phyloP scores from a whole-genome alignment of 2,797 vertebrate genomes.

The Crenuchus spilurus region DNA sequence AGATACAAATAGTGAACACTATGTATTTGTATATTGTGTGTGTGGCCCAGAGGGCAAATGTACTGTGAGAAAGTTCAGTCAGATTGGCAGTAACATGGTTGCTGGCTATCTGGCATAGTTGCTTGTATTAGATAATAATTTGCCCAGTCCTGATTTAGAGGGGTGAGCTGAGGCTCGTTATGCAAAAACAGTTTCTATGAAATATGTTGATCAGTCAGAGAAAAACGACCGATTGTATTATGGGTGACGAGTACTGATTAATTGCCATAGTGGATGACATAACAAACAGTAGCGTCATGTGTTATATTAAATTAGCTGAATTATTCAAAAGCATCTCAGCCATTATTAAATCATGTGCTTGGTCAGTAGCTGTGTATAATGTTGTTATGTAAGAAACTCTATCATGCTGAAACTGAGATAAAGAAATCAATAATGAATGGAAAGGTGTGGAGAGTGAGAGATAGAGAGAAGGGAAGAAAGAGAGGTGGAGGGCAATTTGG shows the following conservation, averaged over 20 bases:
- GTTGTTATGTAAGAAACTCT: slow-evolving; percentile 11
- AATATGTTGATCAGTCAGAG: neutral
- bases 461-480: neutral
- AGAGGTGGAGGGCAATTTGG: slow-evolving; percentile 24
- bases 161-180: slow-evolving; percentile 28
- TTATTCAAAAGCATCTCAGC: neutral
- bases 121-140: slow-evolving; percentile 57
- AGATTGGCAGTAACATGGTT: slow-evolving; percentile 46
- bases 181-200: slow-evolving; percentile 38
- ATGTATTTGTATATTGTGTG: slow-evolving; percentile 21
- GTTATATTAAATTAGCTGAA: neutral
- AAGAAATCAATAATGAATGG: slow-evolving; percentile 16
- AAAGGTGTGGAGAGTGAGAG: neutral
- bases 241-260: neutral
- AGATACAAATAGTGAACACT: too few species aligned
- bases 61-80: slow-evolving; percentile 44
- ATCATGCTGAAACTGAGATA: slow-evolving; percentile 28
- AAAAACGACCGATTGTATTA: neutral
- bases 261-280: neutral
- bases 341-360: neutral
- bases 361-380: slow-evolving; percentile 39
- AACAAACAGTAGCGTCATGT: neutral
- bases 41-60: slow-evolving; percentile 22
- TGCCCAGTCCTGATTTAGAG: slow-evolving; percentile 5
- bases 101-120: slow-evolving; percentile 41